phyloP scores from a whole-genome alignment of 2,113 vertebrate genomes.

The Puffinus mauretanicus region DNA sequence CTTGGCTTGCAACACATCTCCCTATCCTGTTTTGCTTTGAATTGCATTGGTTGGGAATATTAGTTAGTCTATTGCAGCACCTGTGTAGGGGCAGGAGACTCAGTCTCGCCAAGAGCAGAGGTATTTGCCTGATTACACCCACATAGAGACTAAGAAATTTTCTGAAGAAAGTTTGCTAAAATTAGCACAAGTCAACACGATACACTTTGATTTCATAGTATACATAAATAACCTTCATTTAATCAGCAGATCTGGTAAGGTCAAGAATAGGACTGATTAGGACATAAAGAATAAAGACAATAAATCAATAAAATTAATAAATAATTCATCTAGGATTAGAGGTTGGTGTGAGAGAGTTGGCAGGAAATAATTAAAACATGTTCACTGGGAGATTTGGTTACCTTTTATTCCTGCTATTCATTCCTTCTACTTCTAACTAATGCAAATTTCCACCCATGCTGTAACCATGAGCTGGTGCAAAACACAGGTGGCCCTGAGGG shows the following conservation, averaged over 20 bases:
- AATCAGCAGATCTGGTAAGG: not conserved
- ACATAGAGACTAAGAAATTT: not conserved
- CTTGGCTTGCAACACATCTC: not conserved
- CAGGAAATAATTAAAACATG: constrained; percentile 33
- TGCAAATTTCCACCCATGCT: constrained; percentile 1
- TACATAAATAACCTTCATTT: not conserved
- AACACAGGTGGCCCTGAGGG: not conserved
- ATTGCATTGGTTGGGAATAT: not conserved
- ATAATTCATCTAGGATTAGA: not conserved
- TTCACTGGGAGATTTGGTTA: not conserved
- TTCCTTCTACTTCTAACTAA: constrained; percentile 7
- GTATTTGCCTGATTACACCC: not conserved
- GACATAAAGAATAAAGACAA: not conserved
- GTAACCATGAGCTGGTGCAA: not conserved
- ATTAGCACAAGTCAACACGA: not conserved
- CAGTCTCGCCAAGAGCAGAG: not conserved
- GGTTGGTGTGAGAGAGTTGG: constrained; percentile 2
- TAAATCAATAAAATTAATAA: not conserved
- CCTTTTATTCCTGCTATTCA: constrained; percentile 7
- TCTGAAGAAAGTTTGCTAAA: not conserved
- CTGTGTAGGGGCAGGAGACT: not conserved
- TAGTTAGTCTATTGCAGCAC: not conserved
- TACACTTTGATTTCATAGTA: not conserved
- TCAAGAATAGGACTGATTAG: not conserved
- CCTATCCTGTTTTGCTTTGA: not conserved